Base-by-base conservation (phyloP, 1,140 invertebrate species). In the Hylyphantes graminicola region DNA sequence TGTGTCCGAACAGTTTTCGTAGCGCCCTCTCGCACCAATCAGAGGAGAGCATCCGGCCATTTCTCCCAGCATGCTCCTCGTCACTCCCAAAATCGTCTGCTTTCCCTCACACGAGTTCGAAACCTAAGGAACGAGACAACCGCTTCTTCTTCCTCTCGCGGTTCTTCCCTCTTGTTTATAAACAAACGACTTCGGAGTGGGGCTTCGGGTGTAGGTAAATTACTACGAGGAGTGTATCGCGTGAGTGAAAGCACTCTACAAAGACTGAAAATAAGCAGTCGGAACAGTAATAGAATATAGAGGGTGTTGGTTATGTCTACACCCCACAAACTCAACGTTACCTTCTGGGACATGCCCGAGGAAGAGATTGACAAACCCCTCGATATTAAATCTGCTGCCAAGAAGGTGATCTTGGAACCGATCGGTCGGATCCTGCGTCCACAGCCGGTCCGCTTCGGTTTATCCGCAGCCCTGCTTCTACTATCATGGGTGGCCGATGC, bases 1-100 rank as follows among this genome's bases (percentile, higher is more conserved):
- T 83, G 80, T 83, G 80, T 83, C 80, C 74, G 72, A 83, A 83
- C 70, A 48, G 68, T 81, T 75, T 72, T 73, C 79, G 80, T 55
- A 83, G 80, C 80, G 80, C 80, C 80, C 13, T 61, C 80, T 21
- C 51, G 2, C 51, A 65, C 80, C 80, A 83, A 81, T 81, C 67
- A 73, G 79, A 81, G 63, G 48, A 21, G 21, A 21, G 79, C 54
- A 74, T 83, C 61, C 11, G n/a, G 21, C 2, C 57, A 59, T 59
- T 21, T 19, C 80, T 83, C 80, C 80, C 80, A 57, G 70, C 80
- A 75, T 83, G 80, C 80, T 51, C 21, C 51, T 48, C 80, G 68
- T 19, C 68, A 54, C 79, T 55, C 74, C 35, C 35, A 35, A 50
- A 61, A 65, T 17, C 35, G 35, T 35, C 35, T 35, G 35, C 35